Percentiles rank a stretch among this genome's conserved stretches.
These are phyloP conservation scores for Amphiprion percula DNA, from an alignment of 2,113 vertebrate genomes.

Conservation along the genomic window DNA sequence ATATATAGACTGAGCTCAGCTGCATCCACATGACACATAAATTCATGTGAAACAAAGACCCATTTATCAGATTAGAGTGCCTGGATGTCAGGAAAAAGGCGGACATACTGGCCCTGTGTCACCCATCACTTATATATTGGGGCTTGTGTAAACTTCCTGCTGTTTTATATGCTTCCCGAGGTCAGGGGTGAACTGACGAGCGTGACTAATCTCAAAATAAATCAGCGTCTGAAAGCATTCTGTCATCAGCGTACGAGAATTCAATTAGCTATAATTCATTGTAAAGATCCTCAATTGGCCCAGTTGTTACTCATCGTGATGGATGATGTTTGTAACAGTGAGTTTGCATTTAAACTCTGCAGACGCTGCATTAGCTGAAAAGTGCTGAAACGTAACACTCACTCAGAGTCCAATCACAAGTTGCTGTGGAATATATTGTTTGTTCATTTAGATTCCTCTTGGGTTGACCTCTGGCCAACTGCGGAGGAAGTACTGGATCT, in stretches of 20 bases:
- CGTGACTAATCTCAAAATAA: slow-evolving; percentile 76
- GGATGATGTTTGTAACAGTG: slow-evolving; percentile 49
- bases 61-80: slow-evolving; percentile 70
- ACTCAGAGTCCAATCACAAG: slow-evolving; percentile 9
- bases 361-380: slow-evolving; percentile 32
- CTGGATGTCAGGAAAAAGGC: slow-evolving; percentile 22
- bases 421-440: neutral
- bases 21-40: slow-evolving; percentile 23
- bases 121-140: slow-evolving; percentile 62
- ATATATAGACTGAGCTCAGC: neutral
- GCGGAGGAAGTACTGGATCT: too few species aligned
- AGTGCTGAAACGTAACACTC: slow-evolving; percentile 23
- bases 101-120: slow-evolving; percentile 41
- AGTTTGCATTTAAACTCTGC: slow-evolving; percentile 28
- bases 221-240: slow-evolving; percentile 69
- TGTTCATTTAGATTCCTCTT: neutral
- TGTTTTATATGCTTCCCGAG: slow-evolving; percentile 81
- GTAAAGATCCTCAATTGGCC: slow-evolving; percentile 32
- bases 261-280: slow-evolving; percentile 65
- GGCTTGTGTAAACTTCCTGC: slow-evolving; percentile 80
- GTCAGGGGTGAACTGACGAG: slow-evolving; percentile 68
- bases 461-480: too few species aligned
- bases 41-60: slow-evolving; percentile 49
- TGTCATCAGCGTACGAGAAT: slow-evolving; percentile 62
- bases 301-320: slow-evolving; percentile 61